Conservation (phyloP, 2,888 invertebrate species). For the Dolomedes plantarius region DNA sequence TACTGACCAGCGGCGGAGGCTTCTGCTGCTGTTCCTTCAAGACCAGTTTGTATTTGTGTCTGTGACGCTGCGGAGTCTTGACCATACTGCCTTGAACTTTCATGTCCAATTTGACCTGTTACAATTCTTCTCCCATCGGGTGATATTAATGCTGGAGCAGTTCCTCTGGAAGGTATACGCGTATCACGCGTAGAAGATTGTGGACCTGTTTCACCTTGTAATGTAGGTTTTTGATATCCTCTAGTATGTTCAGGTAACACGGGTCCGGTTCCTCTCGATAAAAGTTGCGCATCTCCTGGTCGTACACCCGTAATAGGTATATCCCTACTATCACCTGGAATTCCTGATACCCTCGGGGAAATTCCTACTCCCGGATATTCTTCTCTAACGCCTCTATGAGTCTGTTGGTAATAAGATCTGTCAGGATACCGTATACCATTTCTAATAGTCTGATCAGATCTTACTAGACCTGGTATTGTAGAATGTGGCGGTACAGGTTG, state of each 20-base stretch:
- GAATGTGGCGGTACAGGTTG: background rate
- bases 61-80: slow-evolving; percentile 54
- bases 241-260: background rate
- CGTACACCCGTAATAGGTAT: background rate
- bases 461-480: too few species aligned
- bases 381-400: background rate
- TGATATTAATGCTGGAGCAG: background rate
- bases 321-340: background rate
- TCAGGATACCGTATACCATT: background rate
- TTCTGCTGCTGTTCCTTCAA: slow-evolving; percentile 66
- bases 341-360: background rate
- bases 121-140: background rate
- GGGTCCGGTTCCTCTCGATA: background rate
- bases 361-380: background rate
- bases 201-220: background rate
- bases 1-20: slow-evolving; percentile 57
- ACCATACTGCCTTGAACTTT: background rate
- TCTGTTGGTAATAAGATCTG: background rate
- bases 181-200: background rate
- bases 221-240: background rate
- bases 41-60: slow-evolving; percentile 61
- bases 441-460: background rate
- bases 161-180: background rate
- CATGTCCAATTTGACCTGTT: background rate
- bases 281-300: background rate